Percentiles rank a stretch among this genome's conserved stretches.
These are phyloP conservation scores for Didymodactylos carnosus DNA, from an alignment of 2,888 invertebrate species.

Conservation along the genomic window DNA sequence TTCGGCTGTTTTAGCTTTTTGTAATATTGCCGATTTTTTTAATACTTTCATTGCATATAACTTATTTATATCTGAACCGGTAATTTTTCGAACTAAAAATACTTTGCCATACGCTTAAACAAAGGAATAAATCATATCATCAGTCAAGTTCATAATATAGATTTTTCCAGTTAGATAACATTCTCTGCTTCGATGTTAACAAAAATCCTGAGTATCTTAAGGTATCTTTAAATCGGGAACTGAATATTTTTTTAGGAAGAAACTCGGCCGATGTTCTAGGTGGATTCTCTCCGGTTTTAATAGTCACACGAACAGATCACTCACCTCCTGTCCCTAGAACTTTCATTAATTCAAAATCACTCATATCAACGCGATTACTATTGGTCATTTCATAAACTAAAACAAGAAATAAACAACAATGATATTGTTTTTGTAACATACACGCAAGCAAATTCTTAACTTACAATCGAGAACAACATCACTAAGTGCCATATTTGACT, in stretches of 20 bases:
- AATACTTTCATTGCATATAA: slow-evolving; percentile 95
- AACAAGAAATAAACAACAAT: too few species aligned
- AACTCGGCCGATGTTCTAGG: background rate
- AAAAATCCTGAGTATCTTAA: too few species aligned
- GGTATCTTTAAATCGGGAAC: slow-evolving; percentile 13
- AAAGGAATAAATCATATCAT: background rate
- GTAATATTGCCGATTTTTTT: slow-evolving; percentile 45
- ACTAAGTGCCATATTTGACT: background rate
- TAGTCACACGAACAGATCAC: too few species aligned
- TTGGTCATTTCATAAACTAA: background rate
- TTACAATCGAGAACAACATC: background rate
- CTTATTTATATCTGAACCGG: slow-evolving; percentile 59
- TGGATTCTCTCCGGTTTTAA: slow-evolving; percentile 1
- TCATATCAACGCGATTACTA: slow-evolving; percentile 31
- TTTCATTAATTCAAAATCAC: slow-evolving; percentile 67
- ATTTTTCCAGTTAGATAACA: too few species aligned
- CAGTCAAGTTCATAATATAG: too few species aligned
- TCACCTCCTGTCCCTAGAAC: slow-evolving; percentile 92
- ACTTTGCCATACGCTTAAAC: slow-evolving; percentile 45
- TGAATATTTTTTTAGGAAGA: background rate
- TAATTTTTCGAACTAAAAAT: slow-evolving; percentile 75
- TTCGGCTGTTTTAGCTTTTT: slow-evolving; percentile 79
- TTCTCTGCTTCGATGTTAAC: too few species aligned
- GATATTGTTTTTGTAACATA: too few species aligned
- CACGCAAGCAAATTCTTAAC: too few species aligned